These are phyloP conservation scores for Crambe crambe DNA, from an alignment of 37 sponge, comb jelly and placozoan species.

Conservation along the genomic window DNA sequence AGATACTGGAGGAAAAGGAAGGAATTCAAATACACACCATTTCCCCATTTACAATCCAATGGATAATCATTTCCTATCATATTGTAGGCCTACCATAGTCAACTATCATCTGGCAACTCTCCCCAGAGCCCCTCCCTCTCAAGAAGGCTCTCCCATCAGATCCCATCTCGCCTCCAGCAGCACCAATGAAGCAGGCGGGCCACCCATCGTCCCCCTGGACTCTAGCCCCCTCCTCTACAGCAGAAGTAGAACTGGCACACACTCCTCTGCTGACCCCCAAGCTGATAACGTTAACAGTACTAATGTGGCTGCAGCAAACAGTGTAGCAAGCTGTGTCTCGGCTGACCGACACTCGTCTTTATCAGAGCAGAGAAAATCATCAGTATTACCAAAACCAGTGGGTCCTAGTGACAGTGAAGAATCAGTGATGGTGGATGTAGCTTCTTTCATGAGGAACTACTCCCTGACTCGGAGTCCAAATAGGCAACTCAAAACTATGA, in stretches of 20 bases:
- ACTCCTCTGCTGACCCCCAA: neutral
- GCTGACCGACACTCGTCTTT: neutral
- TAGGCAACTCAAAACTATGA: neutral
- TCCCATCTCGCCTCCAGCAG: neutral
- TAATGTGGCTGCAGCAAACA: neutral
- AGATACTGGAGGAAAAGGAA: no score
- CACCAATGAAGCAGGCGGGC: neutral
- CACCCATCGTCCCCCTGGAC: neutral
- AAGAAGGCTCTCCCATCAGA: neutral
- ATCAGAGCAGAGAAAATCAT: neutral
- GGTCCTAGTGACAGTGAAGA: slow-evolving; percentile 11
- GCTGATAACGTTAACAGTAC: no score
- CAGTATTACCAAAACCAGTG: neutral
- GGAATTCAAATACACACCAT: no score
- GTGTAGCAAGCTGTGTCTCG: neutral
- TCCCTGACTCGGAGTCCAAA: neutral
- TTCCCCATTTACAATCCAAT: no score
- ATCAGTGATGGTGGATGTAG: slow-evolving; percentile 22
- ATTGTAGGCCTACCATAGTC: no score
- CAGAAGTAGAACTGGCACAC: neutral
- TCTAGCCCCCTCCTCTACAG: neutral
- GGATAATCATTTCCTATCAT: no score
- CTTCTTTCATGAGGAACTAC: slow-evolving; percentile 17
- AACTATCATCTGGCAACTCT: no score
- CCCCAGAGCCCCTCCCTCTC: no score